Evolutionary conservation across 2,797 vertebrate species (phyloP), one percentile per base, ranked within the genome.

Genomic region (Ficedula albicollis): DNA sequence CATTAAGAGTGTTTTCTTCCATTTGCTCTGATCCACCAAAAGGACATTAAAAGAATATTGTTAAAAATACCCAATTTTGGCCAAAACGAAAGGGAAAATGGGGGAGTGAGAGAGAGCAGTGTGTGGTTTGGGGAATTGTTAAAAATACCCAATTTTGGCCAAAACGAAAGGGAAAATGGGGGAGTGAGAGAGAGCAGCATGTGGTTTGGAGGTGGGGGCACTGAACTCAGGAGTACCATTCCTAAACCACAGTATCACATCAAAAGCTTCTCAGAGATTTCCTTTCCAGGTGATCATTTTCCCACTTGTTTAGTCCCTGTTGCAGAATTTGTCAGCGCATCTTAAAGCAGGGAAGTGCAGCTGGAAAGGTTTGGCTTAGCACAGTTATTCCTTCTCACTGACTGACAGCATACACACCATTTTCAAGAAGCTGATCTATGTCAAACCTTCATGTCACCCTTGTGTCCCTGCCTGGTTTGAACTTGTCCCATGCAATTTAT

Each of bases 371-470:
- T 74, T 81, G 68, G 21, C 36, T 63, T 25, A 20, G 36, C 3
- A 21, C 0, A 68, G 14, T 67, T 55, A 30, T 39, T 81, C 54
- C 22, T 74, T 70, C 52, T 55, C n/a, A 77, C 52, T n/a, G 60
- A 49, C 4, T 22, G 21, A 74, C 0, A 41, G 15, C 1, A 1
- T 6, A 13, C 7, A 62, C 15, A 36, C 55, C n/a, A 18, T 29
- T 54, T 56, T 62, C 25, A 59, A 80, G 60, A 54, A 89, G 44
- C 7, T 67, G 25, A 77, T 30, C 27, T n/a, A 6, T 22, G 39
- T 29, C 41, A 91, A 74, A 70, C 5, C 19, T 55, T 84, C 32
- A 15, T 13, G 20, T 36, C 29, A 81, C 11, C 20, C n/a, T 36
- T 62, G 43, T 34, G 36, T 8, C 43, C 46, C 59, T 36, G 25